phyloP scores from a whole-genome alignment of 2,888 invertebrate genomes.

The Corythucha ciliata region DNA sequence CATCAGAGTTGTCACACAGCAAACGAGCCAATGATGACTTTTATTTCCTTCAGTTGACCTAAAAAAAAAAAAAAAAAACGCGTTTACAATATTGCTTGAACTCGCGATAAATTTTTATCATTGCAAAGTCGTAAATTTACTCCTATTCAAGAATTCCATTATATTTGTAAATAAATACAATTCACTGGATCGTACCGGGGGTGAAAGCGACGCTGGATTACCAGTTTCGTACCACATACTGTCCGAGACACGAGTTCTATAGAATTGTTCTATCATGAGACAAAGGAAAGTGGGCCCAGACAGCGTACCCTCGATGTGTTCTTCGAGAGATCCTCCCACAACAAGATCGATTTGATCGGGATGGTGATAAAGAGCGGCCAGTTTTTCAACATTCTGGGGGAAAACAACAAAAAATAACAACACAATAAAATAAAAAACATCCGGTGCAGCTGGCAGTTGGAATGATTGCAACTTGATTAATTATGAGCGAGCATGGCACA shows the following conservation, averaged over 20 bases:
- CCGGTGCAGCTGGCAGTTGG: background rate
- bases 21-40: conserved; percentile 67
- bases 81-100: too few species aligned
- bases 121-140: too few species aligned
- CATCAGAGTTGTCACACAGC: conserved; percentile 69
- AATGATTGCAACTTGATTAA: too few species aligned
- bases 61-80: conserved; percentile 26
- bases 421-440: conserved; percentile 22
- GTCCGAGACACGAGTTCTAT: conserved; percentile 73
- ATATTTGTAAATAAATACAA: too few species aligned
- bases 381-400: conserved; percentile 53
- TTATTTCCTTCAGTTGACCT: conserved; percentile 62
- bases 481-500: too few species aligned
- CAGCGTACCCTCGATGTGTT: conserved; percentile 62
- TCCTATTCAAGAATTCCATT: too few species aligned
- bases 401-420: background rate
- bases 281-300: conserved; percentile 83
- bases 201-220: conserved; percentile 54
- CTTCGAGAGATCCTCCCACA: conserved; percentile 73
- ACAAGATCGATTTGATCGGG: conserved; percentile 79
- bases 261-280: conserved; percentile 79
- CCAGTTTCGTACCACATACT: conserved; percentile 75
- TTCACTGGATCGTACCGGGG: conserved; percentile 46
- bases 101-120: too few species aligned
- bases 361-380: conserved; percentile 55